Conservation (phyloP, 2,113 vertebrate genomes). For the Rattus rattus region DNA sequence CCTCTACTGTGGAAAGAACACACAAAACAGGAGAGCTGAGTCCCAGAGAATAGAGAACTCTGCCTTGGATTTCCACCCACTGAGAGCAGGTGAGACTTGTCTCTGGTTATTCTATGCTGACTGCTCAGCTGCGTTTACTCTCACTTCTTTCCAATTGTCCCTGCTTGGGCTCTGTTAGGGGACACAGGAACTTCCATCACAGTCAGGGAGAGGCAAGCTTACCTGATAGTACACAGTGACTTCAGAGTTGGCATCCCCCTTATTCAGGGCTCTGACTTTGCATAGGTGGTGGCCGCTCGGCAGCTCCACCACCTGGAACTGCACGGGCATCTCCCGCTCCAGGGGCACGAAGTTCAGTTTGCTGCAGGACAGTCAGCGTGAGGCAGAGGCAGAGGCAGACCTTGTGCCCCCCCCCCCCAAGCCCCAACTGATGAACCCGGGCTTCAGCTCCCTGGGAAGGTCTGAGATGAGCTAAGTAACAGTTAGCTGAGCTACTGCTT, state of each 20-base stretch:
- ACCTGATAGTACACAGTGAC: conserved; percentile 98
- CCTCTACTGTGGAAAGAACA: conserved; percentile 37
- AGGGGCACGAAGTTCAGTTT: conserved; percentile 91
- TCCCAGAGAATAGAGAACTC: background rate
- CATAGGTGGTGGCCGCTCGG: conserved; percentile 91
- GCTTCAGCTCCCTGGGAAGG: background rate
- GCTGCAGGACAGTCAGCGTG: conserved; percentile 81
- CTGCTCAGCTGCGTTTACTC: background rate
- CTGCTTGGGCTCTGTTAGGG: background rate
- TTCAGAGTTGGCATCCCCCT: conserved; percentile 95
- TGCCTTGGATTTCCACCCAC: background rate
- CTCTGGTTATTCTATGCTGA: background rate
- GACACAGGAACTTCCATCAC: background rate
- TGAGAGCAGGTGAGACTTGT: background rate
- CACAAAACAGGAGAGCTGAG: background rate
- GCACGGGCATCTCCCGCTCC: conserved; percentile 91
- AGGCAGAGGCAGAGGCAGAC: background rate
- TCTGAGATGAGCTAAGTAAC: conserved; percentile 2
- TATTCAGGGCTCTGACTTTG: conserved; percentile 96
- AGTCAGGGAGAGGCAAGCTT: conserved; percentile 2
- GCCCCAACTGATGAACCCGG: background rate
- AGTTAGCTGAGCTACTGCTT: background rate
- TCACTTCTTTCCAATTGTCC: background rate
- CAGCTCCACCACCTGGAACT: conserved; percentile 95
- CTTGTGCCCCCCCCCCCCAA: background rate